Evolutionary conservation across 2,113 vertebrate species (phyloP).

Genomic region (Pandion haliaetus): DNA sequence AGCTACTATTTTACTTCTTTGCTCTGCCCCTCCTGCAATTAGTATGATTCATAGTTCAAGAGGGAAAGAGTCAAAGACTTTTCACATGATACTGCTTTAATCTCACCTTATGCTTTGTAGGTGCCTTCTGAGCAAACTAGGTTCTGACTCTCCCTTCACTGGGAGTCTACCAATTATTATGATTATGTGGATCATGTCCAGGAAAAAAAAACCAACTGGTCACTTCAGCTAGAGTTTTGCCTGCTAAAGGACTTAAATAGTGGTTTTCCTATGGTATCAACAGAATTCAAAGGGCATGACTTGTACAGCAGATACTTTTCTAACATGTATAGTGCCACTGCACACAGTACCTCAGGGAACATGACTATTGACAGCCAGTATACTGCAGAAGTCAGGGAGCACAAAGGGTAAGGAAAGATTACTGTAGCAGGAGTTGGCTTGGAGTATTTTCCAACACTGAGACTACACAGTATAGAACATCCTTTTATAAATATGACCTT

Average conservation of each 20-base stretch:
- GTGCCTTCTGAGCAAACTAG: background rate
- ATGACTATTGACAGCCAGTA: background rate
- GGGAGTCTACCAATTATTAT: background rate
- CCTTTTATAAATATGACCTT: background rate
- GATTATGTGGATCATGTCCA: background rate
- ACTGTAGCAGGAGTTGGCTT: background rate
- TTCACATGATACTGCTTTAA: background rate
- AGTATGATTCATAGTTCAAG: background rate
- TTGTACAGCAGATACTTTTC: background rate
- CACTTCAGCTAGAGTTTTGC: background rate
- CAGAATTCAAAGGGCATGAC: background rate
- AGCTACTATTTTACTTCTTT: conserved; percentile 53
- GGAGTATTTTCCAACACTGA: background rate
- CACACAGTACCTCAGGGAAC: background rate
- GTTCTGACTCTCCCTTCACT: background rate
- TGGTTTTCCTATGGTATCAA: background rate
- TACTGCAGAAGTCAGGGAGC: background rate
- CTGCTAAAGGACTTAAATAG: background rate
- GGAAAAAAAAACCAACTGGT: background rate
- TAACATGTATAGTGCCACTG: background rate
- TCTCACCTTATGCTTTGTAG: background rate
- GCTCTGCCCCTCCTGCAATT: conserved; percentile 28
- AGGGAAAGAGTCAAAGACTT: conserved; percentile 23
- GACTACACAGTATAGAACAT: background rate
- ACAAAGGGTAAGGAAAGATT: background rate